These are phyloP conservation scores for Lamellibrachia satsuma DNA, from an alignment of 2,888 invertebrate species.

Conservation along the genomic window DNA sequence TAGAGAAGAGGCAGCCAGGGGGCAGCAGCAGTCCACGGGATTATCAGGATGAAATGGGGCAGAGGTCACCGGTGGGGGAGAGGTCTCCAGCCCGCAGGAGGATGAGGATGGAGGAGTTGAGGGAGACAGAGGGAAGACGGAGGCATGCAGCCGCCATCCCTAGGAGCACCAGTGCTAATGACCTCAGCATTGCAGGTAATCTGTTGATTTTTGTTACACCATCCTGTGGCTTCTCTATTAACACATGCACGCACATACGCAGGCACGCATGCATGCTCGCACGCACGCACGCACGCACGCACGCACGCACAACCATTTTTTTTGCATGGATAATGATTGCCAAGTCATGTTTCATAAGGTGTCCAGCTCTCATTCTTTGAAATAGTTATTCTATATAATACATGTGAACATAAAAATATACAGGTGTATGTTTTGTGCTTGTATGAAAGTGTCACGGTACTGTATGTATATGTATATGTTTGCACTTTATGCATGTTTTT, in stretches of 20 bases:
- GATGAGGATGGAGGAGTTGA: conserved; percentile 26
- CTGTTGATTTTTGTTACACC: not conserved
- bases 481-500: too few species aligned
- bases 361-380: too few species aligned
- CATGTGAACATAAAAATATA: too few species aligned
- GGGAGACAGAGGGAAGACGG: conserved; percentile 33
- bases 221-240: not conserved
- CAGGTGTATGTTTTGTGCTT: too few species aligned
- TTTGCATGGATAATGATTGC: too few species aligned
- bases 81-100: not conserved
- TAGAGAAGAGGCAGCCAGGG: not conserved
- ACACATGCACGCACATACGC: not conserved
- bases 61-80: conserved; percentile 37
- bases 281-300: not conserved
- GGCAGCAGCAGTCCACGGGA: conserved; percentile 43
- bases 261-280: not conserved
- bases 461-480: too few species aligned
- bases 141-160: not conserved
- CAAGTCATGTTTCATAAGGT: too few species aligned
- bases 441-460: too few species aligned
- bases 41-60: conserved; percentile 44
- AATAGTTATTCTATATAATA: too few species aligned
- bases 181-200: conserved; percentile 26
- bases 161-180: conserved; percentile 29
- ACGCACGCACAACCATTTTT: not conserved